Evolutionary conservation across 2,113 vertebrate species (phyloP), one percentile per base, ranked within the genome.

Genomic region (Macheiramphus alcinus): DNA sequence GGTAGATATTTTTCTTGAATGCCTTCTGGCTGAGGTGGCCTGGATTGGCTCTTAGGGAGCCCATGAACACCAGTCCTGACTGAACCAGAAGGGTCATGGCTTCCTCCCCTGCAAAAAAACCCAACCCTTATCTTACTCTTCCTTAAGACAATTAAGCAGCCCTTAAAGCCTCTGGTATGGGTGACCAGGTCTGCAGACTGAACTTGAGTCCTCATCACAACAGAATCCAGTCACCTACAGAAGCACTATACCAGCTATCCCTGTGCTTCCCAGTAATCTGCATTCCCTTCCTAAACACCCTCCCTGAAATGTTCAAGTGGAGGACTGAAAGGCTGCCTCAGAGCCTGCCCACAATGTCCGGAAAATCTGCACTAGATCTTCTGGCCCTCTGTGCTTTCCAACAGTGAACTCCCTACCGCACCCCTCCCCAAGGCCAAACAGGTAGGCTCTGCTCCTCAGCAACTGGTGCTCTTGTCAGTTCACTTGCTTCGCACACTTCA

Each of bases 1-100:
- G 45, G 53, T 6, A 84, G 71, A 2, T 68, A 76, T n/a, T 91
- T 94, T 80, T 86, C 80, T 71, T 40, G 71, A 90, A 88, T 52
- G 63, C 61, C 52, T 93, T 87, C 88, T 95, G 88, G 95, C 86
- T 95, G 94, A 93, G 31, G 42, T 20, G 59, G 88, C 58, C 88
- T 80, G 80, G 78, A 82, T 47, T 68, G 66, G 67, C 89, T 93
- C 92, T 93, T 72, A 74, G 31, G 91, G 80, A 96, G 84, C 91
- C 91, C 74, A 87, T 17, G 45, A 95, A 78, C 48, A 95, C 93
- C 71, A 93, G 74, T 79, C 63, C 90, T 95, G 81, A 88, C 74
- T 91, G 91, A 93, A 82, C 50, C 84, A 94, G 71, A 85, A 88
- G 73, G 66, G 47, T 72, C 56, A 92, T 48, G 61, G 66, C 56